Conservation (phyloP, 2,797 vertebrate genomes). For the Xiphophorus birchmanni region DNA sequence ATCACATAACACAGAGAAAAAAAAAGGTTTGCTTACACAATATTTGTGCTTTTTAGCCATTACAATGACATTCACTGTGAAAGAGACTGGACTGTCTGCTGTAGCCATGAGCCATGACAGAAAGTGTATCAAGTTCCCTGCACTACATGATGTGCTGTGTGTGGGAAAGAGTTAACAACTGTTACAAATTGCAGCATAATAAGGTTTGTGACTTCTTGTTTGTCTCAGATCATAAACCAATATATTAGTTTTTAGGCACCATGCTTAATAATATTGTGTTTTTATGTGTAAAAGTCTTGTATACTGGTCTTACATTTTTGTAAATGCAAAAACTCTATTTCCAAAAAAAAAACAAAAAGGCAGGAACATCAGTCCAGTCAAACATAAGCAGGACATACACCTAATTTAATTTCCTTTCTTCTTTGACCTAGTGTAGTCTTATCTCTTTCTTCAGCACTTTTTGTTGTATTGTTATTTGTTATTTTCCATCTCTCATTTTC, state of each 20-base stretch:
- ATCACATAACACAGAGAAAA: background rate
- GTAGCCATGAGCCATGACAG: background rate
- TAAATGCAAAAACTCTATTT: conserved; percentile 10
- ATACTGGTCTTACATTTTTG: conserved; percentile 19
- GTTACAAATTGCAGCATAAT: background rate
- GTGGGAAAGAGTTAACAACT: background rate
- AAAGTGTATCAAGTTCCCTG: background rate
- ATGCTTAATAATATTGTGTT: conserved; percentile 24
- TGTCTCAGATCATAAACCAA: conserved; percentile 16
- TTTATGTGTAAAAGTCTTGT: conserved; percentile 31
- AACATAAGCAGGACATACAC: conserved; percentile 63
- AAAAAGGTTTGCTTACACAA: background rate
- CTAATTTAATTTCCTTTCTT: conserved; percentile 74
- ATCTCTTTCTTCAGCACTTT: conserved; percentile 70
- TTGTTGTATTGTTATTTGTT: conserved; percentile 64
- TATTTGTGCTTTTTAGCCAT: background rate
- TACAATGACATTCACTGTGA: background rate
- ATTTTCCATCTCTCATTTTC: conserved; percentile 54
- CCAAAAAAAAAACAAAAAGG: conserved; percentile 58
- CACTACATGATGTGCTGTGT: background rate
- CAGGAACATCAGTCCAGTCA: conserved; percentile 61
- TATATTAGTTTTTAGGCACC: background rate
- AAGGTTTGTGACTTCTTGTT: conserved; percentile 7
- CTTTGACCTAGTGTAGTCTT: conserved; percentile 62
- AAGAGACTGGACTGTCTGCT: background rate